Percentiles rank a stretch among this genome's conserved stretches.
Conservation (phyloP, 2,797 vertebrate genomes). For the Neosalanx taihuensis region DNA sequence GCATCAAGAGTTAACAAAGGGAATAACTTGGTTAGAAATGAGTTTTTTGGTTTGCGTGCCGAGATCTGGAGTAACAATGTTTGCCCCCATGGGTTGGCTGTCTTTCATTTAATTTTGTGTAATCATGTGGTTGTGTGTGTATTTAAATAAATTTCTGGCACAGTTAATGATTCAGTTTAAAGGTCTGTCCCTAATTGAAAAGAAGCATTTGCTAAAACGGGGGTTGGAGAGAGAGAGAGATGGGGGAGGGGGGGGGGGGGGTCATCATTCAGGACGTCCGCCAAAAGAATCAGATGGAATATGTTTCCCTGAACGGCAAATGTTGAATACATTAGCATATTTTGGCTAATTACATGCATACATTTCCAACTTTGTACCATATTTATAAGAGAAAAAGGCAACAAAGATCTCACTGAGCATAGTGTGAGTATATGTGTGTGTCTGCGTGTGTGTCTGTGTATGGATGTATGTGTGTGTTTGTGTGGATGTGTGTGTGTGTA, state of each 20-base stretch:
- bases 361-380: conserved; percentile 38
- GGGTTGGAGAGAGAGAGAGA: neutral
- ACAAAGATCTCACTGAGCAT: too few relatives aligned
- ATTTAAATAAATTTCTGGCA: neutral
- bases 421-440: too few relatives aligned
- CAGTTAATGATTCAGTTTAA: conserved; percentile 29
- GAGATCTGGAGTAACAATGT: conserved; percentile 5
- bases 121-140: neutral
- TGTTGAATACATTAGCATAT: conserved; percentile 60
- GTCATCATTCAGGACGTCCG: neutral
- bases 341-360: conserved; percentile 41
- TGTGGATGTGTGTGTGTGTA: too few relatives aligned
- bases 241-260: neutral
- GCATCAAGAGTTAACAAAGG: neutral
- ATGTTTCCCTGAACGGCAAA: conserved; percentile 37
- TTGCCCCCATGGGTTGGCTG: neutral
- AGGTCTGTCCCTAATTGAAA: conserved; percentile 14
- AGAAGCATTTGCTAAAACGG: conserved; percentile 7
- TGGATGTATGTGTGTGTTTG: too few relatives aligned
- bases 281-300: conserved; percentile 28
- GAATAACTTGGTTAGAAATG: neutral
- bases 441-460: too few relatives aligned
- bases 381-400: too few relatives aligned
- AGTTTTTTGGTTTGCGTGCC: neutral
- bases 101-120: neutral